Base-by-base conservation (phyloP, 2,113 vertebrate genomes). In the Gambusia holbrooki region DNA sequence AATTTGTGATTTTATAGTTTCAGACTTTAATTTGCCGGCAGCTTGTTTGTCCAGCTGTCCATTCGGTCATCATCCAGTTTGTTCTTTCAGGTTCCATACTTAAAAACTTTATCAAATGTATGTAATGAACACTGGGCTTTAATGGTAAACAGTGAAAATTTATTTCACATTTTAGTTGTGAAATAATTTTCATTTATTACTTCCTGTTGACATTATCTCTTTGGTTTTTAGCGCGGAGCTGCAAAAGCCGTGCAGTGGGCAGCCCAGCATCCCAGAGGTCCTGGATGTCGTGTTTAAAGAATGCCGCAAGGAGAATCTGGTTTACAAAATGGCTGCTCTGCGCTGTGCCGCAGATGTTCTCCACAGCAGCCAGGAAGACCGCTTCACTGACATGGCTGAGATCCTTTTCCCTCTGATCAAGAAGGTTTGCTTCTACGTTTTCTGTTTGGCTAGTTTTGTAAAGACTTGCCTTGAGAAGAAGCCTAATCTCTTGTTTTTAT, bases 381-480 rank as follows among this genome's bases (percentile, higher is more conserved):
- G 94, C 2, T 99, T 98, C 90, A 94, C 94, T 42, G 95, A 97
- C 70, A 81, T 99, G 90, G 90, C 96, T 1, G 94, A 96, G 54
- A 95, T 98, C 64, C 68, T 98, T 69, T 94, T 99, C 83, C 97
- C 98, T 66, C 89, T 99, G 70, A 97, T 99, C 89, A 96, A 95
- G 90, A 99, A 99, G 97, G 98, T 98, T 85, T 2, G 10, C 25
- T n/a, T 29, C 8, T 12, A 6, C 9, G 42, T 45, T 45, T 45
- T 45, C 42, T 45, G 37, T 30, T 48, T 54, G 11, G 35, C 42
- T 37, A 14, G 2, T 58, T 58, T n/a, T 28, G 13, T 15, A 63
- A 48, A 14, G 25, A 27, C 22, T 27, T 29, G 22, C 35, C 14
- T 62, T 7, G 12, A 3, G 11, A 58, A 32, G n/a, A 27, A 4